phyloP scores from a whole-genome alignment of 2,113 vertebrate genomes.

The Hyaena hyaena region DNA sequence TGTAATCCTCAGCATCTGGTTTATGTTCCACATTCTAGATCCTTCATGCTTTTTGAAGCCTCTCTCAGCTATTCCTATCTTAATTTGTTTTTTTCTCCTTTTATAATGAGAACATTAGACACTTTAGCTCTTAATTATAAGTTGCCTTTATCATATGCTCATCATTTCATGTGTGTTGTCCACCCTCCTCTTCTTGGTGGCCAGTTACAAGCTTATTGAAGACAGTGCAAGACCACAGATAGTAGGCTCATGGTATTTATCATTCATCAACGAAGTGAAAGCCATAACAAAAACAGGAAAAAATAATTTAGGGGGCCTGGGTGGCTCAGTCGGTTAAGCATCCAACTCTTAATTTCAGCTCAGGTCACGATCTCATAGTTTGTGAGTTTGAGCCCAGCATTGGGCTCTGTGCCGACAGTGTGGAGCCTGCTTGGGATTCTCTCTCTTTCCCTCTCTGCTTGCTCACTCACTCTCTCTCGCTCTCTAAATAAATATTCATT shows the following conservation, averaged over 20 bases:
- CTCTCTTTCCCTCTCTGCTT: no score
- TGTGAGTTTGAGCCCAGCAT: no score
- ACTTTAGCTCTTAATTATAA: slow-evolving; percentile 1
- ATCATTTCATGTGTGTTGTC: neutral
- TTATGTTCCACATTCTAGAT: neutral
- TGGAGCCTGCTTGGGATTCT: no score
- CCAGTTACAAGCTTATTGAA: neutral
- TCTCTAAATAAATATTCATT: neutral
- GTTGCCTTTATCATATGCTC: slow-evolving; percentile 4
- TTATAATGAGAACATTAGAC: neutral
- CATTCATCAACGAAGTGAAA: neutral
- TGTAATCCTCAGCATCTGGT: neutral
- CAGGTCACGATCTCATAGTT: no score
- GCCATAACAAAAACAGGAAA: slow-evolving; percentile 4
- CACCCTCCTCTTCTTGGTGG: neutral
- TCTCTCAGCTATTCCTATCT: neutral
- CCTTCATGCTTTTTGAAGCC: neutral
- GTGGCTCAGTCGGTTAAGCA: no score
- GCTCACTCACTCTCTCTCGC: no score
- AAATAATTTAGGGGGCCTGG: no score
- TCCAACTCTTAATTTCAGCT: no score
- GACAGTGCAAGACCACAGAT: neutral
- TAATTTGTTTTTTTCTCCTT: slow-evolving; percentile 24
- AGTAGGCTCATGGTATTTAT: neutral
- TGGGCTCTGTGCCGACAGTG: no score